phyloP scores from a whole-genome alignment of 2,113 vertebrate genomes.

The Melanocharis versteri region DNA sequence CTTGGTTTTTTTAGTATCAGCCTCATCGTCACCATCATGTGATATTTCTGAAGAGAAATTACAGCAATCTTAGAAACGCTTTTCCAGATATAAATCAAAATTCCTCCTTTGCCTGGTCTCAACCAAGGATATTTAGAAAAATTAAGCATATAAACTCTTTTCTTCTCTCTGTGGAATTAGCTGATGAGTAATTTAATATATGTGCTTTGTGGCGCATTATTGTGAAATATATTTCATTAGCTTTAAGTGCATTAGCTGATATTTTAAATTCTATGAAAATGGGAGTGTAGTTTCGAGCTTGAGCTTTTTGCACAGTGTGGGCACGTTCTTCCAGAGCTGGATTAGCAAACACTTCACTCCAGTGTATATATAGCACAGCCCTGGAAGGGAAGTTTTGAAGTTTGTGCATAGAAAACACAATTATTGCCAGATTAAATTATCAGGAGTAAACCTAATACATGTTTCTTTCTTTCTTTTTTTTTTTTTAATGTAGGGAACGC shows the following conservation, averaged over 20 bases:
- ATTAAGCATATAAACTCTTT: not conserved
- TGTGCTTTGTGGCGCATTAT: not conserved
- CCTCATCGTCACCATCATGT: not conserved
- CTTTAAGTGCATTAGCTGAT: not conserved
- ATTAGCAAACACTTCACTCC: not conserved
- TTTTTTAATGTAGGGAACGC: not conserved
- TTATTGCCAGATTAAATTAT: not conserved
- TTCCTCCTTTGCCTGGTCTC: not conserved
- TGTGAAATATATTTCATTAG: constrained; percentile 10
- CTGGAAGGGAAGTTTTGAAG: not conserved
- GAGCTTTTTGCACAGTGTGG: not conserved
- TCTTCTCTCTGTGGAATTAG: constrained; percentile 5
- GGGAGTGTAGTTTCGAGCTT: fast-evolving
- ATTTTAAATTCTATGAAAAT: not conserved
- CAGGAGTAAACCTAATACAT: not conserved
- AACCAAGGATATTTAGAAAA: not conserved
- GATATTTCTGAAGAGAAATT: not conserved
- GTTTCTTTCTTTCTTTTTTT: not conserved
- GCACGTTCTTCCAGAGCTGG: not conserved
- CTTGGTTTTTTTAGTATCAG: not conserved
- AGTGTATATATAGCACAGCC: not conserved
- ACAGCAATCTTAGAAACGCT: not conserved
- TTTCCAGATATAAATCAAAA: not conserved
- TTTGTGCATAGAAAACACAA: not conserved
- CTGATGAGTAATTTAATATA: constrained; percentile 9